Percentiles rank a stretch among this genome's conserved stretches.
Conservation (phyloP, 2,113 vertebrate species). For the Picathartes gymnocephalus region DNA sequence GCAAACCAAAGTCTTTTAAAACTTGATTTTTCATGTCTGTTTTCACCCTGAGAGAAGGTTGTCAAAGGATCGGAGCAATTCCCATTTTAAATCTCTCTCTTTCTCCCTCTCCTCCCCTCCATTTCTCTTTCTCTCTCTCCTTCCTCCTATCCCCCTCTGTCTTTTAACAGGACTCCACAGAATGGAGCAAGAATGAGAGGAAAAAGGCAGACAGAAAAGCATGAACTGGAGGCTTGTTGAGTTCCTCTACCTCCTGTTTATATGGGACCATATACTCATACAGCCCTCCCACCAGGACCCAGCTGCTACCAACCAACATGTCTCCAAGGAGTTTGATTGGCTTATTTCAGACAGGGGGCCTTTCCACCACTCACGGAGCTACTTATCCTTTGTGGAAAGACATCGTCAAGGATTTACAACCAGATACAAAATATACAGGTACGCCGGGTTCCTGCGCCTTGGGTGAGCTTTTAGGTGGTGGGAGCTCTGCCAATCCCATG, state of each 20-base stretch:
- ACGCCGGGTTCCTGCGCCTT: neutral
- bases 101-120: neutral
- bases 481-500: neutral
- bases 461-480: neutral
- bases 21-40: neutral
- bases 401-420: conserved; percentile 99
- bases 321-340: conserved; percentile 99
- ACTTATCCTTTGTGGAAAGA: conserved; percentile 99
- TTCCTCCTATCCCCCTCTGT: neutral
- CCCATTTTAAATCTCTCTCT: conserved; percentile 7
- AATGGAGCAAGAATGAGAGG: conserved; percentile 99
- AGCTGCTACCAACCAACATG: conserved; percentile 95
- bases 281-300: conserved; percentile 95
- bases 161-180: conserved; percentile 90
- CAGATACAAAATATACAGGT: conserved; percentile 99
- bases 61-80: conserved; percentile 27
- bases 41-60: neutral
- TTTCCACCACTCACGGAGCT: conserved; percentile 99
- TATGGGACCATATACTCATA: conserved; percentile 99
- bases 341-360: conserved; percentile 99
- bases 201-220: conserved; percentile 99
- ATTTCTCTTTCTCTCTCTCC: neutral
- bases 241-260: conserved; percentile 99
- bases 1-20: neutral
- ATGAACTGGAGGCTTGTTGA: conserved; percentile 99